These are phyloP conservation scores for Mimas tiliae DNA, from an alignment of 2,888 invertebrate genomes.

Conservation along the genomic window DNA sequence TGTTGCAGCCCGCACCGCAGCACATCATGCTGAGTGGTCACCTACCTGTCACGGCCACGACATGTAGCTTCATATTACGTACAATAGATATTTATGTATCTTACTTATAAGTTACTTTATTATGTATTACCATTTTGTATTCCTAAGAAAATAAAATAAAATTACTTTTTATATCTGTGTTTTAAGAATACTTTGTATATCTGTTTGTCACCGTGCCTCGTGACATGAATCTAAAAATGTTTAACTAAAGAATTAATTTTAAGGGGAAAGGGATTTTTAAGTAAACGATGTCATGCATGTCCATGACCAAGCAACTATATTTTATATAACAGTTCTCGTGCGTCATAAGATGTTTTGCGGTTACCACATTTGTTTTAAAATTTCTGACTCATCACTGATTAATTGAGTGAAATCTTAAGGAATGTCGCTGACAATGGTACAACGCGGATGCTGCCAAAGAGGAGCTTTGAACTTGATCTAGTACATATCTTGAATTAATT, in stretches of 20 bases:
- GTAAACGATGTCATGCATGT: neutral
- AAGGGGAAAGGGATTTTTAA: neutral
- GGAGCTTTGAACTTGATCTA: neutral
- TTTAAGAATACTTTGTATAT: too few species aligned
- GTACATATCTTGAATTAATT: neutral
- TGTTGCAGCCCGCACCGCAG: too few species aligned
- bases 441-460: slow-evolving; percentile 4
- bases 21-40: too few species aligned
- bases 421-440: slow-evolving; percentile 7
- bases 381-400: slow-evolving; percentile 18
- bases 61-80: too few species aligned
- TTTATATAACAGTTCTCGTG: neutral
- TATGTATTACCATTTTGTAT: too few species aligned
- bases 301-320: neutral
- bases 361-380: slow-evolving; percentile 10
- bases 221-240: too few species aligned
- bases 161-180: too few species aligned
- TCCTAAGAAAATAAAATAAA: too few species aligned
- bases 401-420: slow-evolving; percentile 15
- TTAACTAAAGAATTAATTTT: neutral
- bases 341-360: slow-evolving; percentile 17
- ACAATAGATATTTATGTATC: too few species aligned
- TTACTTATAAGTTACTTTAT: too few species aligned
- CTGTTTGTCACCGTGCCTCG: too few species aligned
- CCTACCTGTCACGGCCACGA: too few species aligned